These are phyloP conservation scores for Temnothorax curvispinosus DNA, from an alignment of 1,140 invertebrate species.

Conservation along the genomic window DNA sequence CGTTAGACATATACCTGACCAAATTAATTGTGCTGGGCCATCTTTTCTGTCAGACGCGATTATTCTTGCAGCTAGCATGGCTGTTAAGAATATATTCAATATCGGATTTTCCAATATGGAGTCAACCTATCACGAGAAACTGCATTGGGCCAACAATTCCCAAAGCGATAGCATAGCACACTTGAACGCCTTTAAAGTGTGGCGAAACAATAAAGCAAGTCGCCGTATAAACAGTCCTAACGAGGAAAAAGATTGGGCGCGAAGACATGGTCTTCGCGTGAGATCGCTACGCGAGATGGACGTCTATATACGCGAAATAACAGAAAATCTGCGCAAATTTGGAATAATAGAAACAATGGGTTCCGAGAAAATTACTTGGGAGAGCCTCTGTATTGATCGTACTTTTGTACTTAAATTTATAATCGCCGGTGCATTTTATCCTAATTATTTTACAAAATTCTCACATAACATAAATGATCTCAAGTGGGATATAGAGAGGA, in stretches of 20 bases:
- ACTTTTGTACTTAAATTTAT: constrained; percentile 88
- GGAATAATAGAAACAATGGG: constrained; percentile 85
- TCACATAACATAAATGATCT: constrained; percentile 82
- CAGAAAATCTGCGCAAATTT: constrained; percentile 86
- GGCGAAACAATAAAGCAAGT: constrained; percentile 76
- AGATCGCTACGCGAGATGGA: constrained; percentile 91
- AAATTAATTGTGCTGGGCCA: constrained; percentile 96
- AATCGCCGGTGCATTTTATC: constrained; percentile 92
- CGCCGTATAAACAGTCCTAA: constrained; percentile 72
- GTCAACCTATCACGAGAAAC: constrained; percentile 91
- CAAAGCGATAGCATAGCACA: constrained; percentile 95
- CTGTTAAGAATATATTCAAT: constrained; percentile 93
- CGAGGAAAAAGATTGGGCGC: constrained; percentile 90
- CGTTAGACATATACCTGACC: constrained; percentile 92
- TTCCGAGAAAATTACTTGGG: constrained; percentile 80
- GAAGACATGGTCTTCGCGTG: constrained; percentile 91
- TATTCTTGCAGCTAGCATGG: constrained; percentile 95
- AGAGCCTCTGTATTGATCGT: constrained; percentile 82
- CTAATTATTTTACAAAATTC: constrained; percentile 92
- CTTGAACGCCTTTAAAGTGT: constrained; percentile 92
- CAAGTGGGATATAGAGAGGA: constrained; percentile 88
- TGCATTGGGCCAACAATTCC: constrained; percentile 92
- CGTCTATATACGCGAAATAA: constrained; percentile 90
- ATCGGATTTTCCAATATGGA: constrained; percentile 90
- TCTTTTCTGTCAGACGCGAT: constrained; percentile 93